Evolutionary conservation across 2,797 vertebrate species (phyloP).

Genomic region (Heteromormyrus szaboi): DNA sequence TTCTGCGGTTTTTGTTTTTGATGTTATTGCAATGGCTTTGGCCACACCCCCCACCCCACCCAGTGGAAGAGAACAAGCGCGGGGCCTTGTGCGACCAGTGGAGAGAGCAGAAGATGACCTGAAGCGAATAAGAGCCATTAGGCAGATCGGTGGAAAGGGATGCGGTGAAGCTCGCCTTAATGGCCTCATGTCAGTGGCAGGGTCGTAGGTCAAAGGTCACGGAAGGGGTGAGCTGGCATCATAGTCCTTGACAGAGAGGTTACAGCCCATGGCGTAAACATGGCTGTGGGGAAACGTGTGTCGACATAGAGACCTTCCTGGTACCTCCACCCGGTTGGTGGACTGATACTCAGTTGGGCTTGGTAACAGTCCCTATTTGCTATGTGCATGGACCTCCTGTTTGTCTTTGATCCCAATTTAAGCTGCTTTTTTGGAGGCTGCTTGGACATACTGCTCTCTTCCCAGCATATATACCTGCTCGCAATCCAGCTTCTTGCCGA

Average conservation of each 20-base stretch:
- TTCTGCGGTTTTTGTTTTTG: neutral
- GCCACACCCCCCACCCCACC: too few species aligned
- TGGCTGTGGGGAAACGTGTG: neutral
- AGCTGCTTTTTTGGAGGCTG: neutral
- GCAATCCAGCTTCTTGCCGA: neutral
- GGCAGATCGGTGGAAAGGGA: neutral
- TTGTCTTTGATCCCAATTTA: neutral
- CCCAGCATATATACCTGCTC: neutral
- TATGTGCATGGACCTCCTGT: neutral
- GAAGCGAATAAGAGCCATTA: neutral
- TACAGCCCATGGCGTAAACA: neutral
- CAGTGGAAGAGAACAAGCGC: neutral
- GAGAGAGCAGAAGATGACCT: neutral
- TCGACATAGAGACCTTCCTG: neutral
- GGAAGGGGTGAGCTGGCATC: neutral
- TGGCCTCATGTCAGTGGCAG: neutral
- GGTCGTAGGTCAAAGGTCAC: neutral
- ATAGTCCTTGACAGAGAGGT: neutral
- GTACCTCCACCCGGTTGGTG: neutral
- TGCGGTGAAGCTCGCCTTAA: neutral
- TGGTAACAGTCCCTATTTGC: neutral
- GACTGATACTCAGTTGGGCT: neutral
- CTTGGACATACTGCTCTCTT: neutral
- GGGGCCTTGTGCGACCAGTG: neutral
- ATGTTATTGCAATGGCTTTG: neutral